Evolutionary conservation across 2,113 vertebrate genomes (phyloP).

Genomic region (Apeltes quadracus): DNA sequence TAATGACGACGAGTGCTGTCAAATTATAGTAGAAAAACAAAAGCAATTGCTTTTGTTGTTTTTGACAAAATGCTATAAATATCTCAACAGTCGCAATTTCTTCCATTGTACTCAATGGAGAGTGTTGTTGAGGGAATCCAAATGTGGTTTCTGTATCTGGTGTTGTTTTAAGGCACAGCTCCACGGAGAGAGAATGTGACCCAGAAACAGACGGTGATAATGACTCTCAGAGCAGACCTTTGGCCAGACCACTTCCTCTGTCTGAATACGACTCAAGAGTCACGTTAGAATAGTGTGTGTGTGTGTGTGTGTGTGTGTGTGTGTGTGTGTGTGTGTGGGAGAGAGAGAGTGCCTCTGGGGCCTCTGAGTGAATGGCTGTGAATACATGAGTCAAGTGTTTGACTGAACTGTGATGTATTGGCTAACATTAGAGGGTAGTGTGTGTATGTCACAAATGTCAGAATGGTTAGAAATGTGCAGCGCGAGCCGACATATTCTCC

Average conservation of each 20-base stretch:
- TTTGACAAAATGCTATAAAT: neutral
- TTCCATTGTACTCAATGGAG: neutral
- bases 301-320: slow-evolving; percentile 9
- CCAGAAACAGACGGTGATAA: slow-evolving; percentile 45
- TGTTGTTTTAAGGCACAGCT: neutral
- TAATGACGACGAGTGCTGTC: neutral
- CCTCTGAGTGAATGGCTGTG: slow-evolving; percentile 11
- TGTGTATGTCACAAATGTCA: slow-evolving; percentile 22
- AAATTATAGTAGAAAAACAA: neutral
- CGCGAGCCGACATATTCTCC: neutral
- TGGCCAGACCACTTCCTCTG: slow-evolving; percentile 65
- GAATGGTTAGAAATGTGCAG: too few species aligned
- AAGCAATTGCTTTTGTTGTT: neutral
- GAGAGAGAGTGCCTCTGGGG: slow-evolving; percentile 4
- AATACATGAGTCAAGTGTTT: slow-evolving; percentile 64
- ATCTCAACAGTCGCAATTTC: neutral
- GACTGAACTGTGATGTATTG: slow-evolving; percentile 62
- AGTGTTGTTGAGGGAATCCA: neutral
- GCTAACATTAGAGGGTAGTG: slow-evolving; percentile 43
- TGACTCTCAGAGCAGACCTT: slow-evolving; percentile 60
- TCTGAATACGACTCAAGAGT: slow-evolving; percentile 66
- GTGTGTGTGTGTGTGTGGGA: slow-evolving; percentile 8
- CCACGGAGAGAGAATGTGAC: neutral
- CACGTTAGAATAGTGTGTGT: slow-evolving; percentile 40
- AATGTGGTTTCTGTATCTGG: neutral